These are phyloP conservation scores for Oncopeltus fasciatus DNA, from an alignment of 1,140 invertebrate genomes.

Conservation along the genomic window DNA sequence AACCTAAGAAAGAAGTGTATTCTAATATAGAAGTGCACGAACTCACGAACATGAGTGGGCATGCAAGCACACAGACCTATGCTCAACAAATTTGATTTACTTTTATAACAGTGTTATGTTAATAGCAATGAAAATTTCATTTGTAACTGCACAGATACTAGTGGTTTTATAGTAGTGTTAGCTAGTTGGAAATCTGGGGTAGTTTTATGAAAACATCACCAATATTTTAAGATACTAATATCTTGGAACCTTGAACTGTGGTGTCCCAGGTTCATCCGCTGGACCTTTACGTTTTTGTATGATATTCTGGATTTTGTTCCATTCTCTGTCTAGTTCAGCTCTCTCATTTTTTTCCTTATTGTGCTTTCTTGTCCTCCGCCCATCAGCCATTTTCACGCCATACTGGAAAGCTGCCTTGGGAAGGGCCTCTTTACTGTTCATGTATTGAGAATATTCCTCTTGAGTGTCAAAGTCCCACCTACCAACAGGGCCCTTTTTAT, in stretches of 20 bases:
- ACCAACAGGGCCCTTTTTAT: conserved; percentile 52
- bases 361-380: conserved; percentile 81
- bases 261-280: conserved; percentile 27
- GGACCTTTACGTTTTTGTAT: conserved; percentile 45
- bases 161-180: too few species aligned
- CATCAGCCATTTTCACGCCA: conserved; percentile 98
- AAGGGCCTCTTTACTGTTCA: conserved; percentile 93
- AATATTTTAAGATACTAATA: too few species aligned
- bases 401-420: conserved; percentile 99
- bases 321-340: conserved; percentile 91
- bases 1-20: too few species aligned
- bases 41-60: too few species aligned
- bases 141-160: too few species aligned
- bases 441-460: conserved; percentile 96
- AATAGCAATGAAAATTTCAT: too few species aligned
- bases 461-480: conserved; percentile 98
- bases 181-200: too few species aligned
- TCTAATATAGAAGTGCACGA: too few species aligned
- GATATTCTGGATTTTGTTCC: conserved; percentile 83
- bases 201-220: too few species aligned
- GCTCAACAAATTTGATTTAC: too few species aligned
- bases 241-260: conserved; percentile 37
- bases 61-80: too few species aligned
- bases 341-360: conserved; percentile 89
- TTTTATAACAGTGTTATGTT: too few species aligned